Conservation (phyloP, 2,113 vertebrate genomes). For the Rhagologus leucostigma region DNA sequence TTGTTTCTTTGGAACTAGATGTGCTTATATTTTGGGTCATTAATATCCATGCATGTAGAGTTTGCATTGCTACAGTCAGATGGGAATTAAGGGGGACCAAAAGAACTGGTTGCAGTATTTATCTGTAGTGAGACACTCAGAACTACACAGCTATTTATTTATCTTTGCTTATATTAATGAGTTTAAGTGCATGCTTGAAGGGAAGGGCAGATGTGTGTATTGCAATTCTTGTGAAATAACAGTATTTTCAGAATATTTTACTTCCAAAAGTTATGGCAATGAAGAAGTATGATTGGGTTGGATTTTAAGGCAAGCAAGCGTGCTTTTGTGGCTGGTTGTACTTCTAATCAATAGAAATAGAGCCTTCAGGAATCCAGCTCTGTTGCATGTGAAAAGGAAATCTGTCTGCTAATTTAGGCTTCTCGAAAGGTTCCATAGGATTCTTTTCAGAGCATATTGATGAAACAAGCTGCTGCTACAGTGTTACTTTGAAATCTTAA, state of each 20-base stretch:
- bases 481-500: background rate
- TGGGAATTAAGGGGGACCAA: background rate
- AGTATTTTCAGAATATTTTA: background rate
- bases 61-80: background rate
- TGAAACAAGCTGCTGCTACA: background rate
- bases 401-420: background rate
- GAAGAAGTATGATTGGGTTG: background rate
- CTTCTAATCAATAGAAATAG: background rate
- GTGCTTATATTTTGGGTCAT: background rate
- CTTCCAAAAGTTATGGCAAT: background rate
- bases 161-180: background rate
- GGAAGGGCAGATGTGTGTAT: accelerated
- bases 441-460: background rate
- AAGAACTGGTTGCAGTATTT: background rate
- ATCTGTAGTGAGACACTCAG: background rate
- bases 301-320: background rate
- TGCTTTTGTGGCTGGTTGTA: background rate
- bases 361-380: background rate
- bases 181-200: background rate
- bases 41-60: background rate
- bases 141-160: background rate
- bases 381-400: background rate
- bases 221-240: background rate
- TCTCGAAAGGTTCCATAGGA: background rate
- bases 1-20: background rate